Percentiles rank a stretch among this genome's conserved stretches.
Conservation (phyloP, 2,797 vertebrate species). For the Danio kyathit region DNA sequence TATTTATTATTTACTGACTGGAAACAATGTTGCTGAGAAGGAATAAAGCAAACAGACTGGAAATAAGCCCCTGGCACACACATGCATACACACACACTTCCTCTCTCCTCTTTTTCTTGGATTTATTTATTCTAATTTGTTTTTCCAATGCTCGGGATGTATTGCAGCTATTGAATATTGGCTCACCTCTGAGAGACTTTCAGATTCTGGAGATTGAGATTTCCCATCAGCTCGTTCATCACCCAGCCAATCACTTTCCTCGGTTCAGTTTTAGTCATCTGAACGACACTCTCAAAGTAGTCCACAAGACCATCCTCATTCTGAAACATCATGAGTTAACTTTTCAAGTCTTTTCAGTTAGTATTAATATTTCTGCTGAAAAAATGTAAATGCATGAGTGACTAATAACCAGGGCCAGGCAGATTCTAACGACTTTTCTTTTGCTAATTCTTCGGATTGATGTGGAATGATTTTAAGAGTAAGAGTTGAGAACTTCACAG, state of each 20-base stretch:
- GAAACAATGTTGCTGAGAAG: slow-evolving; percentile 26
- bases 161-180: background rate
- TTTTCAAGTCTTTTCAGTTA: background rate
- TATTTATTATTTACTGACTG: slow-evolving; percentile 38
- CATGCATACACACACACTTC: slow-evolving; percentile 2
- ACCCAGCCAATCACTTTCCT: slow-evolving; percentile 95
- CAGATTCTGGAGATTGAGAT: slow-evolving; percentile 85
- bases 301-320: slow-evolving; percentile 92
- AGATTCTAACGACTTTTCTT: no score
- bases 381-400: background rate
- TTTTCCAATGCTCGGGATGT: background rate
- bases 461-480: no score
- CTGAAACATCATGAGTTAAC: slow-evolving; percentile 74
- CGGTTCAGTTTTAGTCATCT: slow-evolving; percentile 84
- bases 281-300: slow-evolving; percentile 89
- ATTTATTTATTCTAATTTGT: slow-evolving; percentile 35
- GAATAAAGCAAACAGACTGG: slow-evolving; percentile 27
- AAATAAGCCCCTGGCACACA: background rate
- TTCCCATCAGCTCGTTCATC: slow-evolving; percentile 87
- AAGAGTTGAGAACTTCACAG: no score
- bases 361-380: background rate
- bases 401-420: background rate
- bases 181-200: slow-evolving; percentile 90
- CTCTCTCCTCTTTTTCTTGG: background rate
- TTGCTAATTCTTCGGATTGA: no score